Percentiles rank a stretch among this genome's conserved stretches.
Conservation (phyloP, 2,888 invertebrate genomes). For the Germaria angustata region DNA sequence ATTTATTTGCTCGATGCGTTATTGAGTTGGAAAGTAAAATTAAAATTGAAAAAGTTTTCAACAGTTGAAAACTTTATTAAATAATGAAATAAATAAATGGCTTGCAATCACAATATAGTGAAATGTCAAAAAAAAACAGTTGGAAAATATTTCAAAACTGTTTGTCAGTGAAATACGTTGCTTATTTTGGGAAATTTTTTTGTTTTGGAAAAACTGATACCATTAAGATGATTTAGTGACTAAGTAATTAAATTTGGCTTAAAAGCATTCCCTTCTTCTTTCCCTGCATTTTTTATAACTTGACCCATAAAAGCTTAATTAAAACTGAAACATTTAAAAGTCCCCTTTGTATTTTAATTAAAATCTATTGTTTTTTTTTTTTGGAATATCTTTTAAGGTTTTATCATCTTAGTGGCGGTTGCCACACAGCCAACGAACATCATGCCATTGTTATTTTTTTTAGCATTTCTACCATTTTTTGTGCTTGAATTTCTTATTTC, state of each 20-base stretch:
- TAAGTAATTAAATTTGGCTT: too few relatives aligned
- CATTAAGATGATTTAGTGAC: too few relatives aligned
- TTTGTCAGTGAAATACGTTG: too few relatives aligned
- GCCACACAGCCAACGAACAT: neutral
- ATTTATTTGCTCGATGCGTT: slow-evolving; percentile 33
- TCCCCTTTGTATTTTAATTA: slow-evolving; percentile 43
- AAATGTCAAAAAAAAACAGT: neutral
- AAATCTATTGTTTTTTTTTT: neutral
- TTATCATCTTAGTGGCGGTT: neutral
- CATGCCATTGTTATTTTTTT: slow-evolving; percentile 38
- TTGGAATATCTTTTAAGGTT: neutral
- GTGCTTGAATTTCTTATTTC: slow-evolving; percentile 49
- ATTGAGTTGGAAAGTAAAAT: slow-evolving; percentile 41
- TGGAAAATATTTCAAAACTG: too few relatives aligned
- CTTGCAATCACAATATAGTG: neutral
- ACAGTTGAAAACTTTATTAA: neutral
- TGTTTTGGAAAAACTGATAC: too few relatives aligned
- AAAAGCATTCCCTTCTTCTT: too few relatives aligned
- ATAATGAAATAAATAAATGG: neutral
- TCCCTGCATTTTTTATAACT: too few relatives aligned
- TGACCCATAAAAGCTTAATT: slow-evolving; percentile 36
- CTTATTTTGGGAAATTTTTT: too few relatives aligned
- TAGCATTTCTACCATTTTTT: slow-evolving; percentile 25
- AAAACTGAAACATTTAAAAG: slow-evolving; percentile 21
- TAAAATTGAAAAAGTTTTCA: slow-evolving; percentile 7